Evolutionary conservation across 2,113 vertebrate species (phyloP).

Genomic region (Peromyscus californicus): DNA sequence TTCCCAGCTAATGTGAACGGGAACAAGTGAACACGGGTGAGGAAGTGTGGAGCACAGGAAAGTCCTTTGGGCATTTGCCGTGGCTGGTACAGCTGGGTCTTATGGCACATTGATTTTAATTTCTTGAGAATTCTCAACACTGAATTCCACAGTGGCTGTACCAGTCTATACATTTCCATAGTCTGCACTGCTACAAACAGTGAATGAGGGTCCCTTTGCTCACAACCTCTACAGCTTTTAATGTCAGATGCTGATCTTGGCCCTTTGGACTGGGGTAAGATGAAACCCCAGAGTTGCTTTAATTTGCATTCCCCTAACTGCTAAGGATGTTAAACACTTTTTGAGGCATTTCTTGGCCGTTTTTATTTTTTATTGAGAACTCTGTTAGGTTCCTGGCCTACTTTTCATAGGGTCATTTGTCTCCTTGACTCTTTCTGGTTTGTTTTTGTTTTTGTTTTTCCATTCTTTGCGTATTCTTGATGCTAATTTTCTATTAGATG

Average conservation of each 20-base stretch:
- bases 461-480: neutral
- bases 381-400: too few relatives aligned
- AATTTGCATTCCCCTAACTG: neutral
- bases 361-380: neutral
- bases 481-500: neutral
- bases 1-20: neutral
- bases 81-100: neutral
- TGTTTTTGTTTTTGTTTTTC: neutral
- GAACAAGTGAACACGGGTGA: neutral
- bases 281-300: neutral
- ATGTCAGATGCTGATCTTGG: neutral
- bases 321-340: neutral
- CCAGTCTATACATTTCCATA: too few relatives aligned
- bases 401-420: neutral
- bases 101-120: neutral
- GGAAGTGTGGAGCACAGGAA: neutral
- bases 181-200: neutral
- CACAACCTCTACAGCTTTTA: neutral
- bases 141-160: neutral
- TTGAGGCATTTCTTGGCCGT: neutral
- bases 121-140: neutral
- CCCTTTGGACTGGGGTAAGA: neutral
- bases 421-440: neutral
- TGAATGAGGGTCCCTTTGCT: neutral
- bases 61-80: neutral